Conservation (phyloP, 64 coral and sea anemone species). For the Cladopsammia gracilis region DNA sequence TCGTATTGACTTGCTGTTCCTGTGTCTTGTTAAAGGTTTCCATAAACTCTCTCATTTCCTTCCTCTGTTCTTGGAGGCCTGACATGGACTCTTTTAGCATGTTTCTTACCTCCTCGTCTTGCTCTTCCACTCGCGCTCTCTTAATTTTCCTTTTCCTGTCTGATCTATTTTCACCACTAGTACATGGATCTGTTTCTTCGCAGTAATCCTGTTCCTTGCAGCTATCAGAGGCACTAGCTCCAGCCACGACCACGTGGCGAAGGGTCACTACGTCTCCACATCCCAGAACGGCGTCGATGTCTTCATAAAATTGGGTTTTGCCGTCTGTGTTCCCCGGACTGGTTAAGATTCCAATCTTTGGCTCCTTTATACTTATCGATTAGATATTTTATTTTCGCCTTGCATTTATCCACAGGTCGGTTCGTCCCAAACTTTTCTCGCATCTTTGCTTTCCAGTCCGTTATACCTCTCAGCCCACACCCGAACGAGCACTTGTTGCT, state of each 20-base stretch:
- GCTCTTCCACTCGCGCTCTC: not conserved
- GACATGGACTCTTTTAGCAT: slow-evolving; percentile 20
- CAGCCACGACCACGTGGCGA: not conserved
- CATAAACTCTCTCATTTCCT: slow-evolving; percentile 33
- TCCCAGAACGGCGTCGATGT: too few relatives aligned
- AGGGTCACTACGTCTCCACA: not conserved
- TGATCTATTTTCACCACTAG: slow-evolving; percentile 1
- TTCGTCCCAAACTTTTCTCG: slow-evolving; percentile 19
- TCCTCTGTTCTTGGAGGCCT: slow-evolving; percentile 23
- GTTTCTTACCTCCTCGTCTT: slow-evolving; percentile 20
- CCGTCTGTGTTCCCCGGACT: slow-evolving; percentile 12
- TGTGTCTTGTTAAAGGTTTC: not conserved
- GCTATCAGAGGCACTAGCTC: not conserved
- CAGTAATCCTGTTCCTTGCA: not conserved
- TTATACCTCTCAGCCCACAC: slow-evolving; percentile 26
- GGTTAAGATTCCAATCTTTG: slow-evolving; percentile 38
- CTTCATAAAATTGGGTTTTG: not conserved
- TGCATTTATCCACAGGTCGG: slow-evolving; percentile 15
- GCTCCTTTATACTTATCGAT: slow-evolving; percentile 42
- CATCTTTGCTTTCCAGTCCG: slow-evolving; percentile 13
- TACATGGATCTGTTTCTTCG: not conserved
- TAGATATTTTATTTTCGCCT: slow-evolving; percentile 38
- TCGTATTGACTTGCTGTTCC: slow-evolving; percentile 24
- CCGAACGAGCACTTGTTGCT: not conserved
- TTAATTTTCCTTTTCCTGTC: slow-evolving; percentile 15